A percentile compares a stretch with the other conserved stretches of the same genome.
Conservation (phyloP, 2,888 invertebrate genomes). For the Alviniconcha strummeri region DNA sequence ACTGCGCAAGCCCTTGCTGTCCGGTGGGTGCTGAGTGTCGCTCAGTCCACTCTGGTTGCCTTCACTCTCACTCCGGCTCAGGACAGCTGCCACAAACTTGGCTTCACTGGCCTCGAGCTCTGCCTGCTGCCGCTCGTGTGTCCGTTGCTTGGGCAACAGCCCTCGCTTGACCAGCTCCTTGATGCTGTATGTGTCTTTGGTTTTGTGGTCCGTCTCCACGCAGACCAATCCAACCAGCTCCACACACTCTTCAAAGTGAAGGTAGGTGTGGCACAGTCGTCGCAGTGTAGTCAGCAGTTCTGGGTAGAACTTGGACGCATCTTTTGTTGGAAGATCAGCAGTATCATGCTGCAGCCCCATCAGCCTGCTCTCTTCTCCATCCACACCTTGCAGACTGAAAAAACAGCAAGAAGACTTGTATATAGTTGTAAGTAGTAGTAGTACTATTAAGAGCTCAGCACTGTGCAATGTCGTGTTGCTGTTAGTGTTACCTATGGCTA, state of each 20-base stretch:
- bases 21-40: no score
- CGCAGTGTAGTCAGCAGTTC: constrained; percentile 30
- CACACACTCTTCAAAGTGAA: constrained; percentile 44
- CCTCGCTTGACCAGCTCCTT: constrained; percentile 40
- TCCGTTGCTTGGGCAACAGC: constrained; percentile 19
- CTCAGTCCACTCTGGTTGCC: no score
- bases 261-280: constrained; percentile 42
- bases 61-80: neutral
- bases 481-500: no score
- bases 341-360: neutral
- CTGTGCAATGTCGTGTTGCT: no score
- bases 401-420: neutral
- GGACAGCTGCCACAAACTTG: constrained; percentile 16
- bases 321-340: neutral
- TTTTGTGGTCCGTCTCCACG: constrained; percentile 43
- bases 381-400: neutral
- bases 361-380: neutral
- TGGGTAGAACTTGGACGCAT: constrained; percentile 36
- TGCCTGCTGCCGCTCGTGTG: constrained; percentile 23
- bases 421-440: no score
- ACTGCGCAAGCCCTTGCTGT: no score
- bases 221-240: constrained; percentile 45
- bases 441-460: no score
- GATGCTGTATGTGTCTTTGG: constrained; percentile 45
- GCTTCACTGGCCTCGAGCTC: constrained; percentile 30